Evolutionary conservation across 2,797 vertebrate species (phyloP).

Genomic region (Eulemur rubriventer): DNA sequence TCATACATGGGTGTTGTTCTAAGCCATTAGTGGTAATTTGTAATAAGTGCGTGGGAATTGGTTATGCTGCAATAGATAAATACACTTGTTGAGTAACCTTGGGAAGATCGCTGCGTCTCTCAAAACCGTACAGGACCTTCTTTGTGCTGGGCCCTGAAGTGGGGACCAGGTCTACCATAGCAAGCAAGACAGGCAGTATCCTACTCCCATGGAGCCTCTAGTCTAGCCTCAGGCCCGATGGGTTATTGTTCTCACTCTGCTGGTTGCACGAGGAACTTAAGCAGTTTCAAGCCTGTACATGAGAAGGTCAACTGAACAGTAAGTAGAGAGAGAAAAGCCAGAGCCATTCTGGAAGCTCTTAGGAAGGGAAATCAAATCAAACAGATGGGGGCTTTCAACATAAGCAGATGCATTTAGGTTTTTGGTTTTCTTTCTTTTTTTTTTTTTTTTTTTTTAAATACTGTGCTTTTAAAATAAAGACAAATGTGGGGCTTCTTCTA

Average conservation of each 20-base stretch:
- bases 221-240: not conserved
- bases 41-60: not conserved
- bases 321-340: not conserved
- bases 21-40: not conserved
- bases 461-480: constrained; percentile 58
- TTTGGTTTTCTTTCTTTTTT: not conserved
- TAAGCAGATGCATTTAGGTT: constrained; percentile 25
- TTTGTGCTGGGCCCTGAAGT: not conserved
- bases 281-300: not conserved
- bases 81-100: not conserved
- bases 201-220: not conserved
- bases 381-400: not conserved
- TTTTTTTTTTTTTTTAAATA: not conserved
- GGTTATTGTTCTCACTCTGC: not conserved
- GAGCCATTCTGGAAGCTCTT: constrained; percentile 13
- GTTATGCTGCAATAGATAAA: not conserved
- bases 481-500: constrained; percentile 5
- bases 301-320: not conserved
- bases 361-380: constrained; percentile 40
- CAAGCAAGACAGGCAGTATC: not conserved
- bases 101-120: not conserved
- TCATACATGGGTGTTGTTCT: not conserved
- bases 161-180: not conserved
- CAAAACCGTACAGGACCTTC: not conserved
- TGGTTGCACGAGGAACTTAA: not conserved